A percentile compares a stretch with the other conserved stretches of the same genome.
Conservation (phyloP, 2,113 vertebrate genomes). For the Lontra canadensis region DNA sequence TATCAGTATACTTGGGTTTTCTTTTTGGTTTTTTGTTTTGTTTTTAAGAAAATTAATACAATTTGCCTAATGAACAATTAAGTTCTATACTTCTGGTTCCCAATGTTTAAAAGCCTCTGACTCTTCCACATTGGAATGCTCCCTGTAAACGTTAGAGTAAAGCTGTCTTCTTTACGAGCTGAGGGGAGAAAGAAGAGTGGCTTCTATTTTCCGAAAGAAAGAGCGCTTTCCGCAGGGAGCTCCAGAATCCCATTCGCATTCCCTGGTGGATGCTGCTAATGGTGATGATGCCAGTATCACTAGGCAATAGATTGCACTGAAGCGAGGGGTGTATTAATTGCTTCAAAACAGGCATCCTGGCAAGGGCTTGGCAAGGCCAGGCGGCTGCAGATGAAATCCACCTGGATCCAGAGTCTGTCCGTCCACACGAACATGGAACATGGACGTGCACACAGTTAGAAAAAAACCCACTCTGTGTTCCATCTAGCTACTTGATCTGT, state of each 20-base stretch:
- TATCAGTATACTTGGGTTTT: neutral
- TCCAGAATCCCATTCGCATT: neutral
- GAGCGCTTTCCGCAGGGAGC: neutral
- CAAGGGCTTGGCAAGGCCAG: neutral
- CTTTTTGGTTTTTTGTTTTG: neutral
- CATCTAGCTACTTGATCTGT: neutral
- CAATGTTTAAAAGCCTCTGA: neutral
- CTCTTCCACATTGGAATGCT: neutral
- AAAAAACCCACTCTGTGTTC: neutral
- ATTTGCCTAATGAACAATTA: neutral
- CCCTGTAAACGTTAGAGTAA: neutral
- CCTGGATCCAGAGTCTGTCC: neutral
- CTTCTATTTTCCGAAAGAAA: neutral
- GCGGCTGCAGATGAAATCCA: neutral
- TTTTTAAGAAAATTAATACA: conserved; percentile 15
- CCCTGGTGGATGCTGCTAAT: conserved; percentile 34
- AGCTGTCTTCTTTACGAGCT: neutral
- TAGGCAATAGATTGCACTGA: conserved; percentile 32
- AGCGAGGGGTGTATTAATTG: conserved; percentile 52
- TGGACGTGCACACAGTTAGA: neutral
- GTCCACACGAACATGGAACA: neutral
- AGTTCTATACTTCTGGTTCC: neutral
- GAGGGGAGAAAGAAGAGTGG: neutral
- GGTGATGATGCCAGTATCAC: conserved; percentile 24
- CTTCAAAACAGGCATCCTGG: conserved; percentile 61